Evolutionary conservation across 2,888 invertebrate genomes (phyloP).

Genomic region (Apodemia mormo): DNA sequence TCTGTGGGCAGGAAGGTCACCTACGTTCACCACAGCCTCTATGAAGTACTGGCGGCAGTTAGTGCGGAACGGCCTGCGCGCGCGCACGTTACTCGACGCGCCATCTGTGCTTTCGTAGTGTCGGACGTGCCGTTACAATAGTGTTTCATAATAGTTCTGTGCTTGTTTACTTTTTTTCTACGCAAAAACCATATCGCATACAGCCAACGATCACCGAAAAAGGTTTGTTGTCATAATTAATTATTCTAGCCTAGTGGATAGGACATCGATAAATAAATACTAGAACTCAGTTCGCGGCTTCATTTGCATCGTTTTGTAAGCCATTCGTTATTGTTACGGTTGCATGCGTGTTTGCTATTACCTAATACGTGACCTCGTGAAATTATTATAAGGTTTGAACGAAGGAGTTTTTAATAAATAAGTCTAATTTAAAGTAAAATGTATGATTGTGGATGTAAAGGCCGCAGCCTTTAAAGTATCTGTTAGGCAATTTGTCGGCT

Average conservation of each 20-base stretch:
- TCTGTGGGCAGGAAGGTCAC: slow-evolving; percentile 76
- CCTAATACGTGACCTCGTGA: slow-evolving; percentile 61
- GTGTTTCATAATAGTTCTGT: slow-evolving; percentile 65
- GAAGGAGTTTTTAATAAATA: slow-evolving; percentile 31
- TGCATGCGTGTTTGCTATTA: slow-evolving; percentile 56
- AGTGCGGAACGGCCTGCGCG: slow-evolving; percentile 70
- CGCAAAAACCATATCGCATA: slow-evolving; percentile 43
- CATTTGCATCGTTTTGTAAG: slow-evolving; percentile 68
- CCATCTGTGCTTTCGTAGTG: slow-evolving; percentile 59
- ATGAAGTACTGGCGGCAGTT: slow-evolving; percentile 50
- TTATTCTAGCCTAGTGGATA: slow-evolving; percentile 27
- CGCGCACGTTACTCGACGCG: slow-evolving; percentile 58
- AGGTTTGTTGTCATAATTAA: slow-evolving; percentile 58
- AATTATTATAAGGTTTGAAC: slow-evolving; percentile 37
- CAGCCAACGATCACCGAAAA: slow-evolving; percentile 55
- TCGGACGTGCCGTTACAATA: slow-evolving; percentile 67
- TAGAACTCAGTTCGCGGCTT: slow-evolving; percentile 47
- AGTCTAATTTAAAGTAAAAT: slow-evolving; percentile 13
- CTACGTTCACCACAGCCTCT: slow-evolving; percentile 62
- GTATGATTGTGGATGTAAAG: neutral
- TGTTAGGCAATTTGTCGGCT: slow-evolving; percentile 10
- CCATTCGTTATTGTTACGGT: slow-evolving; percentile 69
- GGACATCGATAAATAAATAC: slow-evolving; percentile 19
- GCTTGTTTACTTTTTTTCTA: slow-evolving; percentile 63
- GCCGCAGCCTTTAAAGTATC: slow-evolving; percentile 6